These are phyloP conservation scores for Hapalemur alaotrensis DNA, from an alignment of 2,797 vertebrate genomes.

Conservation along the genomic window DNA sequence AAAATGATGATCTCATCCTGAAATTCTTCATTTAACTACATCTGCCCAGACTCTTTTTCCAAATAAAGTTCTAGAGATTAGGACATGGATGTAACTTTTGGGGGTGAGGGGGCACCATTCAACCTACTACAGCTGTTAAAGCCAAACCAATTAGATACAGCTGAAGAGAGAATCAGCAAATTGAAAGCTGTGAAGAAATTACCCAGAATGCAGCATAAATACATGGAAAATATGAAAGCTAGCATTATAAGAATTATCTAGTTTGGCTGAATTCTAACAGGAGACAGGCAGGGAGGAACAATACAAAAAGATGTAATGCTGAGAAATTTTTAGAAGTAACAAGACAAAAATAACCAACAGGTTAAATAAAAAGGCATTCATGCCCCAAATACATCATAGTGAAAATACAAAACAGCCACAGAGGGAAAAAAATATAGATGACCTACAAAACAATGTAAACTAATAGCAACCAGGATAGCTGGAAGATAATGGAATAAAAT, in stretches of 20 bases:
- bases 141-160: background rate
- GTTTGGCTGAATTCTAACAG: background rate
- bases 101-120: no score
- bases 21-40: background rate
- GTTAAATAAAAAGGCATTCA: background rate
- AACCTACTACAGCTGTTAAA: background rate
- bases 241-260: background rate
- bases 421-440: background rate
- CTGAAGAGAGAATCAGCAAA: background rate
- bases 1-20: background rate
- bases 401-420: background rate
- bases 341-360: background rate
- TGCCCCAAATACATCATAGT: no score
- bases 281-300: background rate
- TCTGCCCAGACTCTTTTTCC: background rate
- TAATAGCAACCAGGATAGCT: background rate
- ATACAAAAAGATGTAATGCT: background rate
- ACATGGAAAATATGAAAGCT: background rate
- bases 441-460: background rate
- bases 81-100: no score
- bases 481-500: fast-evolving
- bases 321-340: background rate
- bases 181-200: background rate
- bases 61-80: background rate
- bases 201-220: background rate